Evolutionary conservation across 2,888 invertebrate species (phyloP).

Genomic region (Ophion obscuratus): DNA sequence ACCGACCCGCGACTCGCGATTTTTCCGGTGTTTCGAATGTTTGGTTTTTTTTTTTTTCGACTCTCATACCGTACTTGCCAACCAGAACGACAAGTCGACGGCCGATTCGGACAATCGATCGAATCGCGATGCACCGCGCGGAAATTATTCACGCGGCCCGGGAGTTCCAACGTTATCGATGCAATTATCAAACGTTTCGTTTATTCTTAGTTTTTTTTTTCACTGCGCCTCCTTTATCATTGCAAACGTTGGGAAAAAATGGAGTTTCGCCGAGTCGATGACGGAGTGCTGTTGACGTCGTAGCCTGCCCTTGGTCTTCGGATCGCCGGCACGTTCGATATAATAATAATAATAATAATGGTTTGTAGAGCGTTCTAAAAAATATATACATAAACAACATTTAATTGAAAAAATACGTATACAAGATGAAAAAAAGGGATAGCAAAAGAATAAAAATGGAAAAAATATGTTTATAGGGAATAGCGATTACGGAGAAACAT

Average conservation of each 20-base stretch:
- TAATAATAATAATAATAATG: too few species aligned
- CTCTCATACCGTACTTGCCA: neutral
- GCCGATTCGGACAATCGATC: neutral
- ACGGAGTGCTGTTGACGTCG: neutral
- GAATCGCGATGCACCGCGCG: conserved; percentile 2
- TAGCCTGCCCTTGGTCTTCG: conserved; percentile 1
- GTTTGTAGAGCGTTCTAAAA: too few species aligned
- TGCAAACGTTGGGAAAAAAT: neutral
- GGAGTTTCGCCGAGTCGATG: neutral
- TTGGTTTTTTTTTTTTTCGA: neutral
- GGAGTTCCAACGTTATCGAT: neutral
- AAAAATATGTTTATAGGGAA: neutral
- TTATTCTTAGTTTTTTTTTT: too few species aligned
- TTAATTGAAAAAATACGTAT: too few species aligned
- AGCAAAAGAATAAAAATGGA: neutral
- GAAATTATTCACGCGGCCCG: neutral
- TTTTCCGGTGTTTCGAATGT: neutral
- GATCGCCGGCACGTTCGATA: neutral
- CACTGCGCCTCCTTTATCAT: neutral
- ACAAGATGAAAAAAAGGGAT: too few species aligned
- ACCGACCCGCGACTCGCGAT: conserved; percentile 41
- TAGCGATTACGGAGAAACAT: conserved; percentile 26
- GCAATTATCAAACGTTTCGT: neutral
- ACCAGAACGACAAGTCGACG: neutral
- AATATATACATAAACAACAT: too few species aligned